Percentiles rank a stretch among this genome's conserved stretches.
phyloP scores from a whole-genome alignment of 2,113 vertebrate species.

The Sinocyclocheilus grahami region DNA sequence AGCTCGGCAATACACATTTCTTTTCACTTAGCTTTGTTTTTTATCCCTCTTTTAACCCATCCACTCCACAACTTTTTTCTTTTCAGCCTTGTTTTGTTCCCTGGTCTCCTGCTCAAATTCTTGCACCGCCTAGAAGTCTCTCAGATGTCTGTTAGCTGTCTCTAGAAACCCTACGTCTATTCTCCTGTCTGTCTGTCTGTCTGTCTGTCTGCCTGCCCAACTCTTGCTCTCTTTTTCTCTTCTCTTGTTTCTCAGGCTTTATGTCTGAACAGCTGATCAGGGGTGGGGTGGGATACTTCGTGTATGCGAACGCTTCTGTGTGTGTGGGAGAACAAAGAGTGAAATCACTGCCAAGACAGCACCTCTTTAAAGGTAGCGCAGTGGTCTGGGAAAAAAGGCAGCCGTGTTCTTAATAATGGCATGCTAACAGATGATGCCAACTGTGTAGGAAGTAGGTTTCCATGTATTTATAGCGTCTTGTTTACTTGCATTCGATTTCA shows the following conservation, averaged over 20 bases:
- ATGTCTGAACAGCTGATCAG: slow-evolving; percentile 60
- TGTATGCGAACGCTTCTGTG: slow-evolving; percentile 31
- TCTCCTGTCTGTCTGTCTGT: background rate
- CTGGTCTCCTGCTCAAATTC: background rate
- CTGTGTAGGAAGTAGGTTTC: slow-evolving; percentile 51
- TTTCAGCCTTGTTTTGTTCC: background rate
- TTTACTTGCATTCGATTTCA: slow-evolving; percentile 56
- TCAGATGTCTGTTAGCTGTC: background rate
- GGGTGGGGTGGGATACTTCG: slow-evolving; percentile 38
- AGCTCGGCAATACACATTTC: background rate
- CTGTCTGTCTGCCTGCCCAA: background rate
- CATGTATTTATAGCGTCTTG: slow-evolving; percentile 61
- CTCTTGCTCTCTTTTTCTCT: slow-evolving; percentile 22
- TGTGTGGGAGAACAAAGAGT: slow-evolving; percentile 48
- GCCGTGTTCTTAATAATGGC: slow-evolving; percentile 43
- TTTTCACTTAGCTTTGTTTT: background rate
- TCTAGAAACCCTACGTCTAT: slow-evolving; percentile 7
- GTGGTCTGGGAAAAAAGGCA: slow-evolving; percentile 46
- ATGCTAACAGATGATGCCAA: slow-evolving; percentile 53
- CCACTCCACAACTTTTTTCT: background rate
- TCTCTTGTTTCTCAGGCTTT: slow-evolving; percentile 49
- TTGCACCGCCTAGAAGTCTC: background rate
- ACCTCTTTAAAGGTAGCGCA: slow-evolving; percentile 47
- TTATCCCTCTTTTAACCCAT: background rate
- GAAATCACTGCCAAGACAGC: slow-evolving; percentile 28